A percentile compares a stretch with the other conserved stretches of the same genome.
These are phyloP conservation scores for Drosophila pullipes DNA, from an alignment of 2,888 invertebrate species.

Conservation along the genomic window DNA sequence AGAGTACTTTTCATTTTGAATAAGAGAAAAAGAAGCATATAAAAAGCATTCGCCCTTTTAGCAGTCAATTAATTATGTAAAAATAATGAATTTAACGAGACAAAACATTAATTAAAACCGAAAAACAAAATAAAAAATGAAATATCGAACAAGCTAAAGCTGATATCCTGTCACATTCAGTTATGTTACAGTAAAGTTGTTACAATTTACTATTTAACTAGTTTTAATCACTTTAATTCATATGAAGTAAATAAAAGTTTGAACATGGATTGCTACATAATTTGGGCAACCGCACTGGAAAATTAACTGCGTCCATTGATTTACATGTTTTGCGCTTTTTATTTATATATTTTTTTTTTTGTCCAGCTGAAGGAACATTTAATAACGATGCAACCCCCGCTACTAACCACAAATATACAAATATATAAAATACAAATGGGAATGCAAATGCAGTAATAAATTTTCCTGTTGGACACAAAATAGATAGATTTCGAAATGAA, in stretches of 20 bases:
- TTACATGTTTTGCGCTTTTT: slow-evolving; percentile 41
- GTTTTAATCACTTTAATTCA: slow-evolving; percentile 2
- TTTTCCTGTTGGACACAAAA: background rate
- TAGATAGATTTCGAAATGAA: slow-evolving; percentile 27
- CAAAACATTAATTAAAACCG: no score
- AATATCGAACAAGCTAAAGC: background rate
- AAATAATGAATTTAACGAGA: no score
- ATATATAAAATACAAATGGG: background rate
- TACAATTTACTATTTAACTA: background rate
- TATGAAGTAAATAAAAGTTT: background rate
- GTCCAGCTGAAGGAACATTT: slow-evolving; percentile 17
- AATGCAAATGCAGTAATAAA: slow-evolving; percentile 10
- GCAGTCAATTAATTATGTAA: no score
- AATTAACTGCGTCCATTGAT: slow-evolving; percentile 59
- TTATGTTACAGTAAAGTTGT: background rate
- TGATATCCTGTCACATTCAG: background rate
- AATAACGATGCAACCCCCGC: slow-evolving; percentile 14
- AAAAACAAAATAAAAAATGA: background rate
- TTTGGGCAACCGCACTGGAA: slow-evolving; percentile 57
- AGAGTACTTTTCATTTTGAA: background rate
- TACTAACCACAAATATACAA: slow-evolving; percentile 38
- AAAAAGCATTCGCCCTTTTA: background rate
- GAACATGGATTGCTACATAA: slow-evolving; percentile 11
- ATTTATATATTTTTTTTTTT: slow-evolving; percentile 1
- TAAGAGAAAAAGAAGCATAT: background rate